These are phyloP conservation scores for Limnephilus marmoratus DNA, from an alignment of 2,888 invertebrate genomes.

Conservation along the genomic window DNA sequence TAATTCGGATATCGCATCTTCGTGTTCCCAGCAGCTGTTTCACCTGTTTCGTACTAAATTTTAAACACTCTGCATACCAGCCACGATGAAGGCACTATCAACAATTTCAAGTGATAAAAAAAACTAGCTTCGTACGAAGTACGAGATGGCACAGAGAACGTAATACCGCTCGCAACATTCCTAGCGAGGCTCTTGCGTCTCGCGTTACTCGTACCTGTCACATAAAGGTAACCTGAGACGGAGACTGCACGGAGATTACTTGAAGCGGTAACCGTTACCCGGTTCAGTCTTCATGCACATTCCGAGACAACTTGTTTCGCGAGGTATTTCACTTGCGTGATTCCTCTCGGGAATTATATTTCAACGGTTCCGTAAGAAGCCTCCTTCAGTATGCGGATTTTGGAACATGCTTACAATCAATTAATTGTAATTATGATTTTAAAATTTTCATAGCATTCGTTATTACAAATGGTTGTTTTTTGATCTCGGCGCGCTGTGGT, in stretches of 20 bases:
- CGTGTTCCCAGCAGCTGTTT: neutral
- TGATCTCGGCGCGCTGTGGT: conserved; percentile 44
- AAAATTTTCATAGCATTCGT: conserved; percentile 59
- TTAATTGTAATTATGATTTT: conserved; percentile 60
- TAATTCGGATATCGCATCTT: neutral
- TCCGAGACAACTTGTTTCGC: conserved; percentile 14
- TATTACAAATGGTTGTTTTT: conserved; percentile 59
- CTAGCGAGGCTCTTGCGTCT: conserved; percentile 37
- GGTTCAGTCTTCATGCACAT: neutral
- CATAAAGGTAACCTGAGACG: conserved; percentile 24
- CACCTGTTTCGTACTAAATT: conserved; percentile 19
- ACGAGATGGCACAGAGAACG: conserved; percentile 17
- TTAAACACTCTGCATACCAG: conserved; percentile 19
- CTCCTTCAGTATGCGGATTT: conserved; percentile 47
- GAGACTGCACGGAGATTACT: neutral
- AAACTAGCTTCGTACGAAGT: conserved; percentile 10
- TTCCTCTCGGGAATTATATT: conserved; percentile 54
- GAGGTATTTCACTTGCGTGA: conserved; percentile 31
- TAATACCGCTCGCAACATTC: conserved; percentile 39
- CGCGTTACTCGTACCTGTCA: conserved; percentile 40
- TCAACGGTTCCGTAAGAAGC: conserved; percentile 56
- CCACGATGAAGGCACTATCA: conserved; percentile 16
- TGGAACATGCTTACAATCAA: conserved; percentile 52
- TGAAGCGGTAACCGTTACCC: conserved; percentile 25
- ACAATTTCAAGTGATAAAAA: conserved; percentile 39